Percentiles rank a stretch among this genome's conserved stretches.
These are phyloP conservation scores for Geotrypetes seraphini DNA, from an alignment of 2,797 vertebrate species.

Conservation along the genomic window DNA sequence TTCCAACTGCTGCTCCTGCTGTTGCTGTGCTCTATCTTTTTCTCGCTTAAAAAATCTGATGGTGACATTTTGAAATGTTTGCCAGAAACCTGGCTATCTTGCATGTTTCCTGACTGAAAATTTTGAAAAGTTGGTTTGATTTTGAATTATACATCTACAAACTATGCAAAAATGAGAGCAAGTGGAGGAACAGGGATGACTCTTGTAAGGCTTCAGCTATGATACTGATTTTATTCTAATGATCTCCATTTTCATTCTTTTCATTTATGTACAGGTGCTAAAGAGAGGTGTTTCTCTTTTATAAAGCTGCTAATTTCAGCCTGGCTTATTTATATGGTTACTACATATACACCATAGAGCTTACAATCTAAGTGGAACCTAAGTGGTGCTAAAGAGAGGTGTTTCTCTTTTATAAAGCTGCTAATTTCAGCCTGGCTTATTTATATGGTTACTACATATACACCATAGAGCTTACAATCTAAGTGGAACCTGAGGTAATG, in stretches of 20 bases:
- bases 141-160: conserved; percentile 32
- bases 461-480: no score
- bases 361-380: no score
- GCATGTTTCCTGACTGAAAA: conserved; percentile 25
- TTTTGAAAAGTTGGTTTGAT: conserved; percentile 31
- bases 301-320: conserved; percentile 65
- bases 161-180: conserved; percentile 14
- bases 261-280: conserved; percentile 38
- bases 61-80: conserved; percentile 1
- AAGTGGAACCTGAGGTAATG: no score
- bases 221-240: conserved; percentile 71
- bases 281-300: conserved; percentile 42
- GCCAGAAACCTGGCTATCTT: conserved; percentile 21
- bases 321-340: conserved; percentile 40
- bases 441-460: conserved; percentile 41
- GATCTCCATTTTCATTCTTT: conserved; percentile 48
- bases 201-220: no score
- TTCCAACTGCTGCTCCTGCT: conserved; percentile 3
- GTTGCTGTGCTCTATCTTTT: conserved; percentile 1
- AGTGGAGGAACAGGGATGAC: conserved; percentile 35
- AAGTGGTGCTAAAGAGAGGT: conserved; percentile 36
- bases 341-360: no score
- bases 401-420: conserved; percentile 57
- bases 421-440: conserved; percentile 54
- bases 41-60: neutral